Conservation (phyloP, 2,113 vertebrate genomes). For the Panthera leo region DNA sequence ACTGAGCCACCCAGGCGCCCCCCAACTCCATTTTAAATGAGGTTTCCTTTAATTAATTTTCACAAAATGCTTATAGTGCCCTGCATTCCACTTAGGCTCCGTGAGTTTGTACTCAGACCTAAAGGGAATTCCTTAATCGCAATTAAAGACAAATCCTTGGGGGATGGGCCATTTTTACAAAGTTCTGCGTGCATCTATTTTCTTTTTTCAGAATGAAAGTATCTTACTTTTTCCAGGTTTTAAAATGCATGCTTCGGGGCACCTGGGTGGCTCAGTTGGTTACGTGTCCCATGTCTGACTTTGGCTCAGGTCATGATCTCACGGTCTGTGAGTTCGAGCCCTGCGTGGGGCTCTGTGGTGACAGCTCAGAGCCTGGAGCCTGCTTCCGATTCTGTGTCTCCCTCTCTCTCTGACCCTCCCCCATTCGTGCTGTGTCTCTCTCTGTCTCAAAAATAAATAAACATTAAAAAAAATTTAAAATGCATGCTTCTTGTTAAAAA, state of each 20-base stretch:
- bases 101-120: not conserved
- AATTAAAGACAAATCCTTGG: not conserved
- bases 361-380: no score
- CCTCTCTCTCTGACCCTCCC: no score
- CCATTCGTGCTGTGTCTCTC: no score
- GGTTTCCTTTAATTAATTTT: not conserved
- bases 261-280: no score
- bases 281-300: no score
- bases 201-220: not conserved
- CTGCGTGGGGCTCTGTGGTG: no score
- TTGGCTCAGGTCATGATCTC: no score
- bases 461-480: not conserved
- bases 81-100: not conserved
- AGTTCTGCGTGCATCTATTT: not conserved
- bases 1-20: no score
- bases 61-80: not conserved
- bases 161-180: not conserved
- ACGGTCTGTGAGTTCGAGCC: no score
- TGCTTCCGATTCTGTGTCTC: no score
- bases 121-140: not conserved
- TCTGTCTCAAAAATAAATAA: no score
- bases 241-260: not conserved
- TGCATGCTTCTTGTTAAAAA: not conserved
- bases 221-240: not conserved
- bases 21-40: not conserved